Evolutionary conservation across 23 tunicate species (phyloP), one percentile per base, ranked within the genome.

Genomic region (Oikopleura vanhoeffeni): DNA sequence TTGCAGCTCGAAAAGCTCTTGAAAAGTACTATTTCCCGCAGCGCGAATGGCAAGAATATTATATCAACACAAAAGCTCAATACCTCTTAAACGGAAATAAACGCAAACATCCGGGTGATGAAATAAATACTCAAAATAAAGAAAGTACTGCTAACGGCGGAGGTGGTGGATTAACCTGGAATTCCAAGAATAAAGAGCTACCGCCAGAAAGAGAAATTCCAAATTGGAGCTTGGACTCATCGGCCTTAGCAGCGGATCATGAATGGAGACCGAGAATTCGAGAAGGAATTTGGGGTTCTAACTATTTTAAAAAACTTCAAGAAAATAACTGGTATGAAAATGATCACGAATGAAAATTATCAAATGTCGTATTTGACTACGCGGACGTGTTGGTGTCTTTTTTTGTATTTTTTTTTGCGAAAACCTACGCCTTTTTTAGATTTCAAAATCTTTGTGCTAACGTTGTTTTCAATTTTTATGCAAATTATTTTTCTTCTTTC

Each of bases 41-140:
- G 76, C 84, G 90, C 32, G 94, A 93, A 40, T 93, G 98, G 98
- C 98, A 93, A 84, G 85, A 89, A 39, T 57, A 89, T 33, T 93
- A 93, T 76, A 89, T 93, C 60, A 49, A 49, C 60, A 49, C 8
- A 8, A 49, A 49, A 49, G 60, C 60, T 18, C 18, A 8, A 8
- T 49, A 8, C n/a, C n/a, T n/a, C n/a, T n/a, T n/a, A n/a, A n/a
- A n/a, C n/a, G n/a, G n/a, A n/a, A n/a, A n/a, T n/a, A n/a, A n/a
- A n/a, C n/a, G n/a, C n/a, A n/a, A n/a, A n/a, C n/a, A n/a, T n/a
- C n/a, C n/a, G n/a, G n/a, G n/a, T n/a, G n/a, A n/a, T n/a, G n/a
- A n/a, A n/a, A n/a, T n/a, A n/a, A n/a, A n/a, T n/a, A n/a, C n/a
- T n/a, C n/a, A n/a, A n/a, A n/a, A n/a, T n/a, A n/a, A n/a, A n/a